Evolutionary conservation across 2,797 vertebrate genomes (phyloP).

Genomic region (Pangasius larnaudii): DNA sequence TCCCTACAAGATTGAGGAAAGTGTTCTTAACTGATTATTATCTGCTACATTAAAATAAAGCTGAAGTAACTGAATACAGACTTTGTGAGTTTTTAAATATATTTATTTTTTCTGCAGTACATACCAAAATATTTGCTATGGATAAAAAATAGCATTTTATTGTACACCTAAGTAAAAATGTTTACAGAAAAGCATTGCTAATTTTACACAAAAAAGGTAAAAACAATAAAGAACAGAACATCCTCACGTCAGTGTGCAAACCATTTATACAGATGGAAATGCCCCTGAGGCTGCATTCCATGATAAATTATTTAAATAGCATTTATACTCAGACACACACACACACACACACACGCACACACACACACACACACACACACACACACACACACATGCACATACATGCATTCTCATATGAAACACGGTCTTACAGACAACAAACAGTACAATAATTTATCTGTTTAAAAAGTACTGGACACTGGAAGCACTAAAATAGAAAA

Average conservation of each 20-base stretch:
- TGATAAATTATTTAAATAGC: slow-evolving; percentile 99
- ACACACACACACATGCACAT: slow-evolving; percentile 71
- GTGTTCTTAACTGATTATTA: neutral
- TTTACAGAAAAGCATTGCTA: slow-evolving; percentile 90
- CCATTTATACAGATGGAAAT: slow-evolving; percentile 95
- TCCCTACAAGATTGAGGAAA: neutral
- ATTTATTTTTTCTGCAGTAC: slow-evolving; percentile 91
- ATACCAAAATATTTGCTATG: slow-evolving; percentile 89
- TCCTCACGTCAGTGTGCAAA: slow-evolving; percentile 99
- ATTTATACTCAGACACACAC: slow-evolving; percentile 81
- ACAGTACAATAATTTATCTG: slow-evolving; percentile 92
- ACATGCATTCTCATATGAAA: slow-evolving; percentile 40
- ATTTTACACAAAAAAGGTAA: slow-evolving; percentile 80
- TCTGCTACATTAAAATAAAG: neutral
- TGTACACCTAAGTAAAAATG: slow-evolving; percentile 91
- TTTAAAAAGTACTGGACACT: slow-evolving; percentile 86
- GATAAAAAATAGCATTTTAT: slow-evolving; percentile 84
- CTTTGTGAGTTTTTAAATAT: slow-evolving; percentile 70
- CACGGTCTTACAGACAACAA: slow-evolving; percentile 70
- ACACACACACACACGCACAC: slow-evolving; percentile 10
- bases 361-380: slow-evolving; percentile 72
- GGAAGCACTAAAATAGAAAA: slow-evolving; percentile 73
- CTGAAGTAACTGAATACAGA: slow-evolving; percentile 25
- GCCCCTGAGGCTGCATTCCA: slow-evolving; percentile 87
- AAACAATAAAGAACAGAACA: slow-evolving; percentile 85